Conservation (phyloP, 2,113 vertebrate genomes). For the Lipophrys pholis region DNA sequence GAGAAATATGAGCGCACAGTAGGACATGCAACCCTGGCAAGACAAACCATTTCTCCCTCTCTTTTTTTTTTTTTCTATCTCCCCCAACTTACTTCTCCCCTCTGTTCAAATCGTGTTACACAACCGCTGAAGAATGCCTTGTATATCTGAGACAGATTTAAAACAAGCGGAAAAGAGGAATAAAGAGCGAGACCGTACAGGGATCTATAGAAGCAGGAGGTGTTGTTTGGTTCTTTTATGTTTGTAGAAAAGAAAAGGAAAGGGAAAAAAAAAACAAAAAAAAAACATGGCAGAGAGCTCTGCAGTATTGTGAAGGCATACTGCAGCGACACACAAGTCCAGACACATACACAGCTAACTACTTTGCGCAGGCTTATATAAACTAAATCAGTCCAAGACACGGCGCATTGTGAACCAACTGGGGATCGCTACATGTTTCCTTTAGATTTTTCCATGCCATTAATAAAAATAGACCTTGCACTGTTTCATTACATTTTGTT, state of each 20-base stretch:
- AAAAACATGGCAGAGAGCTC: conserved; percentile 39
- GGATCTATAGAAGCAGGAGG: conserved; percentile 40
- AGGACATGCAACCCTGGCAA: conserved; percentile 53
- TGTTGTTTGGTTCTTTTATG: conserved; percentile 48
- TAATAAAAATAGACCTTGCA: conserved; percentile 67
- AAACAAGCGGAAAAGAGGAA: conserved; percentile 39
- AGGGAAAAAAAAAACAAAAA: conserved; percentile 13
- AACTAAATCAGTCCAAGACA: conserved; percentile 54
- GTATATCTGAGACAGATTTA: conserved; percentile 62
- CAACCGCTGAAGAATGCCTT: conserved; percentile 72
- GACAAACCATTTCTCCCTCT: conserved; percentile 45
- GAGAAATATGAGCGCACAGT: conserved; percentile 67
- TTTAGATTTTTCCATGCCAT: conserved; percentile 63
- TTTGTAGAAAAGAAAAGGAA: conserved; percentile 30
- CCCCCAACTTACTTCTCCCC: conserved; percentile 27
- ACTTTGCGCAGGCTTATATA: conserved; percentile 63
- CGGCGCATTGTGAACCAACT: conserved; percentile 28
- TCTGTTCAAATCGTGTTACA: conserved; percentile 66
- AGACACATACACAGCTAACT: conserved; percentile 48
- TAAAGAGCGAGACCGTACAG: conserved; percentile 24
- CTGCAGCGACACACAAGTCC: conserved; percentile 50
- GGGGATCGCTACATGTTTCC: conserved; percentile 56
- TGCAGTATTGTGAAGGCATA: conserved; percentile 33
- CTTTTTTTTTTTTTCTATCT: not conserved
- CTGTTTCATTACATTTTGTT: conserved; percentile 66